A percentile compares a stretch with the other conserved stretches of the same genome.
Evolutionary conservation across 2,888 invertebrate genomes (phyloP).

Genomic region (Epiblema foenella): DNA sequence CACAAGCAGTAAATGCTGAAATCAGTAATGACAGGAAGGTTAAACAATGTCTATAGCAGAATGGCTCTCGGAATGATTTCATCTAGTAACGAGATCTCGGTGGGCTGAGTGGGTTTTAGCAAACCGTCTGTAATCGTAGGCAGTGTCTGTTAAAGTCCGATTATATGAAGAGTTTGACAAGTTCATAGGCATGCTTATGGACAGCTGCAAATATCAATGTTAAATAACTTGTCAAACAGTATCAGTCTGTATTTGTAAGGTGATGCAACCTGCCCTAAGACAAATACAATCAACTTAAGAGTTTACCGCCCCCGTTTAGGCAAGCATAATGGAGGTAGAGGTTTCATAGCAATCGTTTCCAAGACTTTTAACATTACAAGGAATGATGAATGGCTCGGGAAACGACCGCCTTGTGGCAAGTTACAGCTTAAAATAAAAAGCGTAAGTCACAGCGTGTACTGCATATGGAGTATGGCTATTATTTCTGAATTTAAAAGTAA

Average conservation of each 20-base stretch:
- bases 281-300: neutral
- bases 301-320: neutral
- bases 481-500: too few species aligned
- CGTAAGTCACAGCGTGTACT: neutral
- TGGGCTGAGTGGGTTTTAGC: too few species aligned
- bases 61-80: neutral
- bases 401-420: neutral
- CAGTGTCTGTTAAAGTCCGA: too few species aligned
- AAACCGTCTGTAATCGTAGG: too few species aligned
- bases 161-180: too few species aligned
- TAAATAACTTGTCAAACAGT: too few species aligned
- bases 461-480: neutral
- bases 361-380: neutral
- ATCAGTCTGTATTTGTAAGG: too few species aligned
- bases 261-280: too few species aligned
- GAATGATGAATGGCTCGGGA: neutral
- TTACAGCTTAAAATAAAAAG: neutral
- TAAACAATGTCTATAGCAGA: neutral
- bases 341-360: neutral
- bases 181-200: too few species aligned
- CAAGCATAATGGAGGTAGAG: neutral
- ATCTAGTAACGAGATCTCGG: neutral
- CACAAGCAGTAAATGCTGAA: too few species aligned
- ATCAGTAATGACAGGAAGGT: too few species aligned
- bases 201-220: too few species aligned